These are phyloP conservation scores for Pandemis heparana DNA, from an alignment of 2,888 invertebrate genomes.

Conservation along the genomic window DNA sequence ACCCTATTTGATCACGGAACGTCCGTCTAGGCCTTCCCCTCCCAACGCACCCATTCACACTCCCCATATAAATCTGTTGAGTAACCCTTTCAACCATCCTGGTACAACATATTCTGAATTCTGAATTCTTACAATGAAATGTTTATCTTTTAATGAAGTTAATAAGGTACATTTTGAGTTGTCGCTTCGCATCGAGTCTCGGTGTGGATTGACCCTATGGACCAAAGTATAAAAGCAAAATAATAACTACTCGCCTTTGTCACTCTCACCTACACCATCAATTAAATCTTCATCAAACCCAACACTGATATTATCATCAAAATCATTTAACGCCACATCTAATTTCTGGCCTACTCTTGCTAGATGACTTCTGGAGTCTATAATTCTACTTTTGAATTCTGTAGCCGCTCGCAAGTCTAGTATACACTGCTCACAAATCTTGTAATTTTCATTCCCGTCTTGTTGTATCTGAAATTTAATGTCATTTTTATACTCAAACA, in stretches of 20 bases:
- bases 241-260: background rate
- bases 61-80: too few relatives aligned
- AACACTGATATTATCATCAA: conserved; percentile 31
- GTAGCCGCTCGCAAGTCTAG: conserved; percentile 4
- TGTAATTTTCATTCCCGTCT: background rate
- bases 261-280: background rate
- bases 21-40: too few relatives aligned
- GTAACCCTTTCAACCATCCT: too few relatives aligned
- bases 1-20: too few relatives aligned
- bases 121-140: too few relatives aligned
- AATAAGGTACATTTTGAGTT: too few relatives aligned
- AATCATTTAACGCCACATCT: conserved; percentile 13
- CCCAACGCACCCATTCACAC: too few relatives aligned
- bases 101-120: too few relatives aligned
- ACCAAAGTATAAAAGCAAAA: too few relatives aligned
- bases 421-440: conserved; percentile 27
- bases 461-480: conserved; percentile 13
- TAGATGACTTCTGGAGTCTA: background rate
- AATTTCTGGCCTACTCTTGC: background rate
- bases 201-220: too few relatives aligned
- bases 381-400: conserved; percentile 23
- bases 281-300: conserved; percentile 14
- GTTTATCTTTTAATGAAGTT: too few relatives aligned
- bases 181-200: too few relatives aligned
- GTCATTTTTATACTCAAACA: background rate